Conservation (phyloP, 2,888 invertebrate genomes). For the Eremobia ochroleuca region DNA sequence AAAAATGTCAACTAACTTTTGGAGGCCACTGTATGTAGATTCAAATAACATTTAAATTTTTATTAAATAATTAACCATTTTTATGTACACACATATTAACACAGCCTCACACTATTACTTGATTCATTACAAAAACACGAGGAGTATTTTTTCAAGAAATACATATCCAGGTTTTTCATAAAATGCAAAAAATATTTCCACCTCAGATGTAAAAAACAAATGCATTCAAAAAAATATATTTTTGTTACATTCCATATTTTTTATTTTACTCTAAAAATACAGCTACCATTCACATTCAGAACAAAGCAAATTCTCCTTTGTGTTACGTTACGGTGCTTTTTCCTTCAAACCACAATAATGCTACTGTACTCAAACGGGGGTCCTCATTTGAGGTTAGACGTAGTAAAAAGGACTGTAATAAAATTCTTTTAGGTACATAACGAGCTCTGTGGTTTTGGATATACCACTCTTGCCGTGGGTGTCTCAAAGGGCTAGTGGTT, state of each 20-base stretch:
- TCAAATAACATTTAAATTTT: background rate
- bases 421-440: slow-evolving; percentile 69
- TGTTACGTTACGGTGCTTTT: slow-evolving; percentile 66
- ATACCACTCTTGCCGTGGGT: slow-evolving; percentile 18
- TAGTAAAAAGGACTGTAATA: slow-evolving; percentile 71
- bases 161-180: background rate
- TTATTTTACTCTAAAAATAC: slow-evolving; percentile 47
- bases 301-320: slow-evolving; percentile 68
- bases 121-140: background rate
- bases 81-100: background rate
- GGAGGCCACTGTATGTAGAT: no score
- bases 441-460: slow-evolving; percentile 48
- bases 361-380: slow-evolving; percentile 71
- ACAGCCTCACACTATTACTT: background rate
- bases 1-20: no score
- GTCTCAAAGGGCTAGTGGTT: slow-evolving; percentile 16
- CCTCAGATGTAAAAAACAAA: slow-evolving; percentile 20
- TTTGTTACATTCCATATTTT: slow-evolving; percentile 34
- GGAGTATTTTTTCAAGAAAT: background rate
- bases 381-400: slow-evolving; percentile 74
- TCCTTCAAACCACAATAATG: slow-evolving; percentile 77
- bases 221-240: slow-evolving; percentile 18
- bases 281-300: slow-evolving; percentile 52
- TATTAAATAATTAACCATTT: background rate
- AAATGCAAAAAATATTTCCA: slow-evolving; percentile 3